Conservation (phyloP, 2,888 invertebrate genomes). For the Cremastinae sp. region DNA sequence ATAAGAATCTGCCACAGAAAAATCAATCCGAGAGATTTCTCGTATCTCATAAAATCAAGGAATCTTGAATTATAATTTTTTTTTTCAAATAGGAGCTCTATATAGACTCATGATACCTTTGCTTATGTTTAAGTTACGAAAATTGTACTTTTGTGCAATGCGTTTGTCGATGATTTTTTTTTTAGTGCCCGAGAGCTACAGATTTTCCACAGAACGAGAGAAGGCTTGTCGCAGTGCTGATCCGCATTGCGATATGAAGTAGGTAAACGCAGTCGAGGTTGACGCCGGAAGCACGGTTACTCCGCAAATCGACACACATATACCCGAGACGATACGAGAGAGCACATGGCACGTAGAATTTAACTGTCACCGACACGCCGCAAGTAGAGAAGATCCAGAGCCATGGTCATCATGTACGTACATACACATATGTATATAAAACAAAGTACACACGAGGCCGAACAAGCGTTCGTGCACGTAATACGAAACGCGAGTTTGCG, state of each 20-base stretch:
- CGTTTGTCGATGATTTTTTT: not conserved
- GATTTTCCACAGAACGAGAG: constrained; percentile 20
- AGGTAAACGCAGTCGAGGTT: constrained; percentile 28
- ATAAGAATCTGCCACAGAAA: no score
- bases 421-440: not conserved
- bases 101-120: no score
- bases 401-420: constrained; percentile 14
- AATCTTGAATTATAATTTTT: no score
- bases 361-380: no score
- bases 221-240: constrained; percentile 57
- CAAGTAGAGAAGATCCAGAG: no score
- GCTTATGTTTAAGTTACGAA: no score
- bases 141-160: not conserved
- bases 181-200: not conserved
- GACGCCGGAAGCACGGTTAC: constrained; percentile 26
- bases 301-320: constrained; percentile 3
- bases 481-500: constrained; percentile 35
- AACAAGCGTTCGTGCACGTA: constrained; percentile 41
- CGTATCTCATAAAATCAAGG: no score
- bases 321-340: constrained; percentile 5
- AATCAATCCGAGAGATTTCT: no score
- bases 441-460: not conserved
- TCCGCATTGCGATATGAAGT: constrained; percentile 58
- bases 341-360: no score
- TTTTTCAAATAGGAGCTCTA: no score